phyloP scores from a whole-genome alignment of 2,113 vertebrate genomes.

The Phylloscopus trochiloides region DNA sequence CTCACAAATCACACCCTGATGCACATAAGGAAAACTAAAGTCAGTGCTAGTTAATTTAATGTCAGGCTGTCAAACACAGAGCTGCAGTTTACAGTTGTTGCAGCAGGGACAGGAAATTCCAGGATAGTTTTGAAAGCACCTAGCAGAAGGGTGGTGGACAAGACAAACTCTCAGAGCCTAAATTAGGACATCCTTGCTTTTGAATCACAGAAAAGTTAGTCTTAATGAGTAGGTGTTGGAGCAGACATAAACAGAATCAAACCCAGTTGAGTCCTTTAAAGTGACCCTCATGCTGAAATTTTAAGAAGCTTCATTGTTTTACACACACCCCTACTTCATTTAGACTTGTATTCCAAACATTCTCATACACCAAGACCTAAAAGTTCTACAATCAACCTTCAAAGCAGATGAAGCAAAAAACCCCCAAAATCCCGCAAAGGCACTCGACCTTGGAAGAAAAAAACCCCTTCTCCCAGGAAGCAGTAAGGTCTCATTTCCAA shows the following conservation, averaged over 20 bases:
- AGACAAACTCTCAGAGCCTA: background rate
- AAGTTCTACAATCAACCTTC: background rate
- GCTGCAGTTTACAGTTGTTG: background rate
- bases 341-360: background rate
- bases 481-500: background rate
- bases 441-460: background rate
- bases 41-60: background rate
- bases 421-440: background rate
- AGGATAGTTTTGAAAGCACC: background rate
- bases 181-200: background rate
- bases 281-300: background rate
- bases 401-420: background rate
- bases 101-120: slow-evolving; percentile 53
- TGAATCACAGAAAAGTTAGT: background rate
- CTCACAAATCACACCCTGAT: slow-evolving; percentile 6
- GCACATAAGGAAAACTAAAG: background rate
- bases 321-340: background rate
- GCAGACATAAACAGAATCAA: background rate
- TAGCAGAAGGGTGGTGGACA: background rate
- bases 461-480: background rate
- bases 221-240: background rate
- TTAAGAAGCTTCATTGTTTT: background rate
- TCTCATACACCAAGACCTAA: background rate
- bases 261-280: background rate
- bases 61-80: background rate